Evolutionary conservation across 2,888 invertebrate genomes (phyloP).

Genomic region (Orthosia incerta): DNA sequence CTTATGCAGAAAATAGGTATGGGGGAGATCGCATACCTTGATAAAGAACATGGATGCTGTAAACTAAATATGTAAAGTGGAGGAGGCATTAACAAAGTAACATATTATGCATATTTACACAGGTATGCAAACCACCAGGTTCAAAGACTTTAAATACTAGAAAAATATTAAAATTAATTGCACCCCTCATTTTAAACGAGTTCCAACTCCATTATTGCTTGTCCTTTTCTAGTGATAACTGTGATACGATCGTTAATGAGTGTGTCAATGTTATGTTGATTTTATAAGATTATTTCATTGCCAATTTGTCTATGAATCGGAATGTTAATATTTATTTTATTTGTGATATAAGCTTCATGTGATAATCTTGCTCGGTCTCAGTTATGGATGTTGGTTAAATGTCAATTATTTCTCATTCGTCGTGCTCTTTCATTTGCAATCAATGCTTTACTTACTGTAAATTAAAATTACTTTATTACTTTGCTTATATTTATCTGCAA

Average conservation of each 20-base stretch:
- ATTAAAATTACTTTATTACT: conserved; percentile 47
- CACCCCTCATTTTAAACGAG: conserved; percentile 56
- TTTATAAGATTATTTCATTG: conserved; percentile 58
- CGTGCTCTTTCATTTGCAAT: conserved; percentile 49
- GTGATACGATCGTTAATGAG: conserved; percentile 59
- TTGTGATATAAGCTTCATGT: conserved; percentile 45
- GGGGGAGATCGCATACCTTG: conserved; percentile 79
- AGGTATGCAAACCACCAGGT: conserved; percentile 58
- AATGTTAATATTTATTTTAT: conserved; percentile 55
- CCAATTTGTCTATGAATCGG: conserved; percentile 55
- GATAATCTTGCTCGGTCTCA: conserved; percentile 47
- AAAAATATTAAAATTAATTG: conserved; percentile 66
- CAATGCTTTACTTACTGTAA: conserved; percentile 49
- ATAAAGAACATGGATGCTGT: conserved; percentile 74
- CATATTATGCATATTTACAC: conserved; percentile 60
- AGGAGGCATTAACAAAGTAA: conserved; percentile 70
- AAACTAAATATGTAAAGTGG: conserved; percentile 75
- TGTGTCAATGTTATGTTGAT: conserved; percentile 64
- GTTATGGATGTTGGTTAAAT: conserved; percentile 53
- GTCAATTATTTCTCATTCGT: conserved; percentile 55
- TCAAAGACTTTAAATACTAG: conserved; percentile 62
- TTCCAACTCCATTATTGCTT: conserved; percentile 53
- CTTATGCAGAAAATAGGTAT: conserved; percentile 80
- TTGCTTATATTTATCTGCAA: conserved; percentile 36
- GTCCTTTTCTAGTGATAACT: conserved; percentile 50